Percentiles rank a stretch among this genome's conserved stretches.
These are phyloP conservation scores for Symphodus melops DNA, from an alignment of 2,113 vertebrate species.

Conservation along the genomic window DNA sequence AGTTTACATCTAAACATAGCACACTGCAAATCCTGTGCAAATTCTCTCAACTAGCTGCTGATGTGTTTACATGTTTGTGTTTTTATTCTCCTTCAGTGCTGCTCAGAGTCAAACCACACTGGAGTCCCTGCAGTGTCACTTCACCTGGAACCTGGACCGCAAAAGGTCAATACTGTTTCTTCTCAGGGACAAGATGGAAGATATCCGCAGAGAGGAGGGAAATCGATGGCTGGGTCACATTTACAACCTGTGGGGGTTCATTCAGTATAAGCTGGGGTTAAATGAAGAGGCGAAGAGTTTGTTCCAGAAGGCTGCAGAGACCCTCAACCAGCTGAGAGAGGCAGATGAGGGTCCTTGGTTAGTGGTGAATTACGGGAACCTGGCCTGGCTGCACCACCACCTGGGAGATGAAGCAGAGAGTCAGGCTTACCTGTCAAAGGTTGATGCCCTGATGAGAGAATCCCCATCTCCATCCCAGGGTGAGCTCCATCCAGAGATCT, in stretches of 20 bases:
- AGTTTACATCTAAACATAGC: no score
- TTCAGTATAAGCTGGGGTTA: slow-evolving; percentile 46
- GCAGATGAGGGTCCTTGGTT: slow-evolving; percentile 73
- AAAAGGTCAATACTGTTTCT: slow-evolving; percentile 8
- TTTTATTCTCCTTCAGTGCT: slow-evolving; percentile 26
- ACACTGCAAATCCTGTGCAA: no score
- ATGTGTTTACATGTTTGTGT: neutral
- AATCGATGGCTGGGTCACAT: slow-evolving; percentile 72
- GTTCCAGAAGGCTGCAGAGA: slow-evolving; percentile 57
- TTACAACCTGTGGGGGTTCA: slow-evolving; percentile 71
- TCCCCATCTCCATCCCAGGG: slow-evolving; percentile 48
- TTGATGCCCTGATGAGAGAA: slow-evolving; percentile 18
- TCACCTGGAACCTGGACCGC: slow-evolving; percentile 60
- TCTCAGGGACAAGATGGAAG: slow-evolving; percentile 55
- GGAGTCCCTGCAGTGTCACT: slow-evolving; percentile 67
- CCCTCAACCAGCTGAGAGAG: slow-evolving; percentile 63
- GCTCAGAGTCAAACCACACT: slow-evolving; percentile 26
- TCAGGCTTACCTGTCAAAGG: slow-evolving; percentile 47
- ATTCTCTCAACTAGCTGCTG: neutral
- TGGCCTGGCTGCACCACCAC: slow-evolving; percentile 68
- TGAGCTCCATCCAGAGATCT: slow-evolving; percentile 65
- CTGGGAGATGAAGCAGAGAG: slow-evolving; percentile 35
- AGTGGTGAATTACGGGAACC: slow-evolving; percentile 70
- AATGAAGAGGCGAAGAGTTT: slow-evolving; percentile 3
- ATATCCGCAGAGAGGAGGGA: slow-evolving; percentile 49